Conservation (phyloP, 2,113 vertebrate species). For the Proteles cristata region DNA sequence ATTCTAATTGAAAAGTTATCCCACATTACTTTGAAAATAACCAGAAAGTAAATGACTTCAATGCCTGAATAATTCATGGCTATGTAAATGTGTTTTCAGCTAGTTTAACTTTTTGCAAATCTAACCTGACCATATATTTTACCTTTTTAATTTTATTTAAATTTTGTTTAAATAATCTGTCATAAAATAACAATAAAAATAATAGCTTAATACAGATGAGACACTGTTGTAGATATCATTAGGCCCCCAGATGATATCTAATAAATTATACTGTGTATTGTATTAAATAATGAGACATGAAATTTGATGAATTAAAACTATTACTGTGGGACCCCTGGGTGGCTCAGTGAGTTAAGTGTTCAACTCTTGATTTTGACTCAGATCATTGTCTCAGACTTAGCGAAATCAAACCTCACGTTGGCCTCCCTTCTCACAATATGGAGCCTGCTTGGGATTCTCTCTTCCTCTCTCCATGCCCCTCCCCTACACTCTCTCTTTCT, state of each 20-base stretch:
- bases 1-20: background rate
- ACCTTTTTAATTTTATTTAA: background rate
- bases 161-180: background rate
- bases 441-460: no score
- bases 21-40: background rate
- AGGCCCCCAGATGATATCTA: background rate
- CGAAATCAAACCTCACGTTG: no score
- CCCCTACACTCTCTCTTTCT: no score
- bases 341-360: no score
- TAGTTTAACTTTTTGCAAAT: background rate
- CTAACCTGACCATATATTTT: background rate
- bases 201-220: background rate
- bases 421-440: no score
- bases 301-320: background rate
- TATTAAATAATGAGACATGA: background rate
- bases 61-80: background rate
- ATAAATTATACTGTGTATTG: background rate
- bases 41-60: background rate
- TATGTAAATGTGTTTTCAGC: background rate
- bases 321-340: background rate
- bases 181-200: constrained; percentile 2
- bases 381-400: no score
- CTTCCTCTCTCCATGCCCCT: no score
- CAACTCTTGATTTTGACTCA: no score
- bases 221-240: background rate